Base-by-base conservation (phyloP, 2,888 invertebrate genomes). In the Lepidochitona cinerea region DNA sequence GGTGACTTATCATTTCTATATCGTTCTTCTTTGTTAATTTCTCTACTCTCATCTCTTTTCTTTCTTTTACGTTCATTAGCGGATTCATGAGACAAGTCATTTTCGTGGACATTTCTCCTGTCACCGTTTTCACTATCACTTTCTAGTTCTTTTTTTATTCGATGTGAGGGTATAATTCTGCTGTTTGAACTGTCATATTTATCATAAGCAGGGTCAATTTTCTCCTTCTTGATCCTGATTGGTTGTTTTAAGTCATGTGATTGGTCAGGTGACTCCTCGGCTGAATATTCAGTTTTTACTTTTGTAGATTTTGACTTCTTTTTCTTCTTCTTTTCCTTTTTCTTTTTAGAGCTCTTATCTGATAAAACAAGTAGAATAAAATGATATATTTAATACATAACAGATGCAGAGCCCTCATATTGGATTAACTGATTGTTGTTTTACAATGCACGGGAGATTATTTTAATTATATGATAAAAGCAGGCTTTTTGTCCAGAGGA, bases 241-340 rank as follows among this genome's bases (percentile, higher is more conserved):
- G 18, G 35, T 23, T 52, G 26, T 49, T 74, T 36, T 14, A 26
- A 33, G 14, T 73, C 70, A n/a, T 41, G 36, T 37, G 59, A 18
- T 6, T 72, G 69, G 29, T 35, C 32, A 29, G 32, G 69, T 7
- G 70, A 71, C 32, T 41, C 59, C 32, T 75, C 70, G 29, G 59
- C 69, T 12, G 69, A 71, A 29, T 70, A 65, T n/a, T 64, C 52
- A 68, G 70, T 77, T 36, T 68, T 68, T 35, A 75, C 75, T 72
- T 66, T 70, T 6, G 79, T 74, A 32, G 68, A 76, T 32, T 75
- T 78, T 18, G 72, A 18, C 68, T 72, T 75, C 59, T 75, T 75
- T 49, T 76, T 74, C 71, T 79, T 81, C 69, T 82, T 82, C 77
- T 84, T 80, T 67, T 85, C 83, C 66, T 81, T 79, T 72, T 82